Evolutionary conservation across 2,888 invertebrate genomes (phyloP).

Genomic region (Tenthredo scrophulariae): DNA sequence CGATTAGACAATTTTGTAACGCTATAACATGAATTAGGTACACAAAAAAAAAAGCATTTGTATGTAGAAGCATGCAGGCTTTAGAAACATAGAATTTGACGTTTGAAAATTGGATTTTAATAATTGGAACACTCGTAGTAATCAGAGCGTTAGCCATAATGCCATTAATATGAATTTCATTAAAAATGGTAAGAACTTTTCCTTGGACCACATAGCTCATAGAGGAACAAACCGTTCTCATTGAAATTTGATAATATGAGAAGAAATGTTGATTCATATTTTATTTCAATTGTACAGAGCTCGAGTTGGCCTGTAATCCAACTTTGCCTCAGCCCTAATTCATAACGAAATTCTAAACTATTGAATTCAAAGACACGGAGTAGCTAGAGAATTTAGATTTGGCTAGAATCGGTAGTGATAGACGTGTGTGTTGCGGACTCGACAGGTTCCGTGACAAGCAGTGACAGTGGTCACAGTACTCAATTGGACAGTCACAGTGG

Average conservation of each 20-base stretch:
- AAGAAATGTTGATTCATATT: background rate
- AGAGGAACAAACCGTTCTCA: background rate
- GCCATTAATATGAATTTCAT: background rate
- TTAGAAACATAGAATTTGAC: constrained; percentile 37
- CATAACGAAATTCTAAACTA: background rate
- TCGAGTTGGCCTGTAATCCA: background rate
- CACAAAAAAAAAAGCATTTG: background rate
- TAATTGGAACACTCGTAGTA: background rate
- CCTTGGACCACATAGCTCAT: background rate
- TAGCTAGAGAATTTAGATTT: constrained; percentile 39
- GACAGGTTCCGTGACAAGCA: constrained; percentile 93
- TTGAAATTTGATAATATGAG: background rate
- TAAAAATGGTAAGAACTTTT: constrained; percentile 10
- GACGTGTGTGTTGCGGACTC: constrained; percentile 73
- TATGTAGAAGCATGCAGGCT: constrained; percentile 38
- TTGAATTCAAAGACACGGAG: background rate
- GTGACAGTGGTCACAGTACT: constrained; percentile 94
- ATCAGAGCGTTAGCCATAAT: background rate
- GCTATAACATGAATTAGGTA: constrained; percentile 7
- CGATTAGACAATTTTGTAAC: constrained; percentile 30
- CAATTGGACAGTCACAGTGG: constrained; percentile 84
- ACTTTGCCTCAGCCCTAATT: background rate
- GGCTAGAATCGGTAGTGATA: constrained; percentile 71
- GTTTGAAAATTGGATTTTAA: background rate
- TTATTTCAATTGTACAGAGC: background rate